Percentiles rank a stretch among this genome's conserved stretches.
These are phyloP conservation scores for Meloidogyne exigua DNA, from an alignment of 1,140 invertebrate species.

Conservation along the genomic window DNA sequence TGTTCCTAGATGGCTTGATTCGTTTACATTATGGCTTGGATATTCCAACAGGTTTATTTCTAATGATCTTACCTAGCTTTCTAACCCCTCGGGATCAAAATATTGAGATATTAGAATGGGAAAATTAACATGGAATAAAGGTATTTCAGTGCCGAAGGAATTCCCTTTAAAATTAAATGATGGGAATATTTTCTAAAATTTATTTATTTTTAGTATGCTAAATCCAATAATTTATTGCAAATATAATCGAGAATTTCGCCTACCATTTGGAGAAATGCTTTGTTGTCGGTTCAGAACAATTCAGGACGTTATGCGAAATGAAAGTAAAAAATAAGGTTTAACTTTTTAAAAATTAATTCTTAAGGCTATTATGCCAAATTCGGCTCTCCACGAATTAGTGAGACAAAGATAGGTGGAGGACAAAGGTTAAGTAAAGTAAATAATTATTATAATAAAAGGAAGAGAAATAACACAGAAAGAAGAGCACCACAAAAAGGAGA, in stretches of 20 bases:
- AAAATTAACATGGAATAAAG: no score
- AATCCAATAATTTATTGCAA: slow-evolving; percentile 69
- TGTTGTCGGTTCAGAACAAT: slow-evolving; percentile 66
- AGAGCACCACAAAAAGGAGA: not conserved
- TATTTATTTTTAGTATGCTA: slow-evolving; percentile 61
- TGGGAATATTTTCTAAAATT: not conserved
- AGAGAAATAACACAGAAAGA: not conserved
- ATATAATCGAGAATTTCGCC: slow-evolving; percentile 68
- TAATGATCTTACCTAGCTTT: no score
- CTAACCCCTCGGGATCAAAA: no score
- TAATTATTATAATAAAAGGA: not conserved
- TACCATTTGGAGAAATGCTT: slow-evolving; percentile 68
- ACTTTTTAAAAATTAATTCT: not conserved
- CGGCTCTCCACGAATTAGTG: slow-evolving; percentile 53
- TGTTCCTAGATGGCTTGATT: slow-evolving; percentile 64
- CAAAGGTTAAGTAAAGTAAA: not conserved
- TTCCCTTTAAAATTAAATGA: not conserved
- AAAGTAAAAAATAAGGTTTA: slow-evolving; percentile 50
- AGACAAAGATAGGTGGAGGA: slow-evolving; percentile 2
- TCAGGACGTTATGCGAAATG: slow-evolving; percentile 65
- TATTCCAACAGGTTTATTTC: slow-evolving; percentile 65
- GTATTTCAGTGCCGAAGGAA: not conserved
- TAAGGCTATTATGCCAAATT: slow-evolving; percentile 65
- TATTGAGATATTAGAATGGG: no score
- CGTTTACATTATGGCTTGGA: slow-evolving; percentile 66